Evolutionary conservation across 2,797 vertebrate species (phyloP), one percentile per base, ranked within the genome.

Genomic region (Lutjanus argentimaculatus): DNA sequence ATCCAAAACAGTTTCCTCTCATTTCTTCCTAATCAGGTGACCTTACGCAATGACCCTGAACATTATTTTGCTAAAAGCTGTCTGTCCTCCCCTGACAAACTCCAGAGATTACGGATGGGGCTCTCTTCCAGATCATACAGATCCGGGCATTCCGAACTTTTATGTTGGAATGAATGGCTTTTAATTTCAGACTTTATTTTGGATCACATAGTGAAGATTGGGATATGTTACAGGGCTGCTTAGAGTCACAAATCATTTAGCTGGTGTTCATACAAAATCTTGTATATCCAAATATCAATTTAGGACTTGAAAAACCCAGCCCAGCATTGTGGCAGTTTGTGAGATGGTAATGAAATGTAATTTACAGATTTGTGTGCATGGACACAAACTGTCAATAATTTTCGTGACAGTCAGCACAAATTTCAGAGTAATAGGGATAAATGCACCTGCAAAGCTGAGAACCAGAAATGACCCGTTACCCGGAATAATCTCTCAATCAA

Each of bases 21-120:
- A 16, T 49, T 30, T 78, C 22, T 3, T 16, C 22, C 53, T 72
- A n/a, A 80, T 62, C 22, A 51, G 14, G 36, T 55, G 72, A 64
- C 36, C 67, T 21, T 4, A 58, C 8, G 9, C 3, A 8, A 65
- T 58, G 52, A 58, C 36, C 45, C 51, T 57, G 59, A 55, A 55
- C 49, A 45, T 52, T 65, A 6, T 67, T 75, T 72, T 75, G 58
- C 67, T 59, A 57, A 55, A 51, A 72, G 42, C 59, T 63, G 40
- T 59, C 52, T 70, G 3, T 46, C 22, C 62, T 42, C 10, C 17
- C 22, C 59, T 70, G 75, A 59, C 43, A 40, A 56, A 67, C 62
- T 56, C 59, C 42, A 65, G 53, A 61, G 52, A 66, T 55, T 36
- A 36, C 8, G 61, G 6, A 63, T 43, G 62, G 1, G 71, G 59